phyloP scores from a whole-genome alignment of 2,113 vertebrate species.

The Anthoscopus minutus region DNA sequence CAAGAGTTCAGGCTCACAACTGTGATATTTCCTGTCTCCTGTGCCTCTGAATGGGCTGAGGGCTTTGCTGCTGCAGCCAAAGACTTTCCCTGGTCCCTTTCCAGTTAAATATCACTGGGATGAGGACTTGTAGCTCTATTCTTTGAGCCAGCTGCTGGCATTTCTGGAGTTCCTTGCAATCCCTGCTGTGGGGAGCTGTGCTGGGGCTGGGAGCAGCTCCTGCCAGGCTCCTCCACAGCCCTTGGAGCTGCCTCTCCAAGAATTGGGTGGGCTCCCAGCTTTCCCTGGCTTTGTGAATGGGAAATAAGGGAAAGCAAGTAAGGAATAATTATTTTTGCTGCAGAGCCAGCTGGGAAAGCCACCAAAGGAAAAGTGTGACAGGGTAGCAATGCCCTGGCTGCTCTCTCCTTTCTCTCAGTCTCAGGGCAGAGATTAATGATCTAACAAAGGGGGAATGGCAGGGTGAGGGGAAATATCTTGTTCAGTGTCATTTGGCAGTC shows the following conservation, averaged over 20 bases:
- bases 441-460: accelerated
- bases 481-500: neutral
- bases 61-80: neutral
- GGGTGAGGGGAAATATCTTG: neutral
- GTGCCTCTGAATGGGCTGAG: neutral
- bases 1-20: neutral
- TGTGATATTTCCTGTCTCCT: neutral
- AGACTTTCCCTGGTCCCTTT: neutral
- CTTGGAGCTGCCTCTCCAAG: neutral
- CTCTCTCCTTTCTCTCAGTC: neutral
- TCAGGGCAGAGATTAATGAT: neutral
- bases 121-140: accelerated
- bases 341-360: neutral
- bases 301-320: neutral
- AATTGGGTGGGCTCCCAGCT: neutral
- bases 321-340: neutral
- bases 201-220: neutral
- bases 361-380: neutral
- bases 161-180: neutral
- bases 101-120: neutral
- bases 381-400: neutral
- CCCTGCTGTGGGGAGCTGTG: neutral
- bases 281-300: neutral
- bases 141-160: neutral
- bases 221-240: accelerated